Evolutionary conservation across 2,888 invertebrate species (phyloP).

Genomic region (Xestobium rufovillosum): DNA sequence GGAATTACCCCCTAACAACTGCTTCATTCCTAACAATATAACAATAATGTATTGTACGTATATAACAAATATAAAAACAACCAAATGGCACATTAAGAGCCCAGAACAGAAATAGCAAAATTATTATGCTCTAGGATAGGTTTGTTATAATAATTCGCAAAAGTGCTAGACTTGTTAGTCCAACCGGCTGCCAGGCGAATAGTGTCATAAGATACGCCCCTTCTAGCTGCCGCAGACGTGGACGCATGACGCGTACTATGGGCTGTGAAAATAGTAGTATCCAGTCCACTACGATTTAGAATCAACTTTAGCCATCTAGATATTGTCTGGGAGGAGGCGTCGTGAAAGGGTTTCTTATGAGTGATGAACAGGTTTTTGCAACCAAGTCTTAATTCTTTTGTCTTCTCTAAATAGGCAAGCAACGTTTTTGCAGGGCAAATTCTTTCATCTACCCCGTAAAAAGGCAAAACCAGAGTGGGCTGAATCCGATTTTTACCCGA

Average conservation of each 20-base stretch:
- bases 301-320: conserved; percentile 23
- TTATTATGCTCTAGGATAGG: too few relatives aligned
- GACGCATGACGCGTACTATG: conserved; percentile 26
- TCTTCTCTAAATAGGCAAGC: conserved; percentile 15
- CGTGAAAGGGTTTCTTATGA: conserved; percentile 20
- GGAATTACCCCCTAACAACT: too few relatives aligned
- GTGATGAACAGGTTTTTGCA: conserved; percentile 19
- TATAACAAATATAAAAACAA: too few relatives aligned
- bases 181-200: conserved; percentile 23
- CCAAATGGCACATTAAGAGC: too few relatives aligned
- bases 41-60: too few relatives aligned
- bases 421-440: conserved; percentile 18
- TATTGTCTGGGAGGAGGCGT: conserved; percentile 20
- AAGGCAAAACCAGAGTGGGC: conserved; percentile 16
- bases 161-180: conserved; percentile 18
- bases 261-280: conserved; percentile 21
- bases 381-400: conserved; percentile 9
- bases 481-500: too few relatives aligned
- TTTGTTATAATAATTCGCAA: conserved; percentile 24
- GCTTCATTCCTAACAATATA: too few relatives aligned
- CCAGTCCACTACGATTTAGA: conserved; percentile 20
- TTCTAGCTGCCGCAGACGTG: conserved; percentile 23
- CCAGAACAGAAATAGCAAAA: too few relatives aligned
- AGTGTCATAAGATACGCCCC: conserved; percentile 21
- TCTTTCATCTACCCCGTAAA: conserved; percentile 13